phyloP scores from a whole-genome alignment of 1,140 invertebrate genomes.

The Magallana gigas region DNA sequence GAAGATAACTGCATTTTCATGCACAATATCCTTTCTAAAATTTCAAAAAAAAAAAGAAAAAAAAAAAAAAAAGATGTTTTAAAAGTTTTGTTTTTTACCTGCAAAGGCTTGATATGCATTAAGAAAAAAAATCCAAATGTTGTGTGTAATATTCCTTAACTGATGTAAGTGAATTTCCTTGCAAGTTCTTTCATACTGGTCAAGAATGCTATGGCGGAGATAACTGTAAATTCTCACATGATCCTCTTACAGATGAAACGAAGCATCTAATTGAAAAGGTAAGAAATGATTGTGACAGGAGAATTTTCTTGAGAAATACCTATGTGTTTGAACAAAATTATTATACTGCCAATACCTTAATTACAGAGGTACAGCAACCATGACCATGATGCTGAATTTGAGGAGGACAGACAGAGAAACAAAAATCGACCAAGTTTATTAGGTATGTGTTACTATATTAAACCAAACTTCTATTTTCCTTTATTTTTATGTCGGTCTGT shows the following conservation, averaged over 20 bases:
- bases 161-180: conserved; percentile 90
- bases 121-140: too few species aligned
- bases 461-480: background rate
- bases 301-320: too few species aligned
- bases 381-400: conserved; percentile 32
- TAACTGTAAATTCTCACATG: conserved; percentile 95
- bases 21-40: conserved; percentile 84
- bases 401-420: conserved; percentile 50
- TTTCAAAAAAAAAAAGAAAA: too few species aligned
- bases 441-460: conserved; percentile 39
- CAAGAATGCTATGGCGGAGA: conserved; percentile 89
- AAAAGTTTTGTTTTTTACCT: too few species aligned
- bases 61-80: background rate
- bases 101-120: too few species aligned
- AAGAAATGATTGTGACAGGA: conserved; percentile 36
- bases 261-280: conserved; percentile 85
- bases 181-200: conserved; percentile 97
- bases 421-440: conserved; percentile 60
- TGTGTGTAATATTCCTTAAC: conserved; percentile 65
- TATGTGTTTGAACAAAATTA: too few species aligned
- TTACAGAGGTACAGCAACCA: conserved; percentile 27
- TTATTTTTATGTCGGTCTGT: too few species aligned
- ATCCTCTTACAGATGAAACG: conserved; percentile 88
- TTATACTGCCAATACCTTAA: background rate
- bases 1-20: conserved; percentile 97